phyloP scores from a whole-genome alignment of 2,113 vertebrate genomes.

The Neopipo cinnamomea region DNA sequence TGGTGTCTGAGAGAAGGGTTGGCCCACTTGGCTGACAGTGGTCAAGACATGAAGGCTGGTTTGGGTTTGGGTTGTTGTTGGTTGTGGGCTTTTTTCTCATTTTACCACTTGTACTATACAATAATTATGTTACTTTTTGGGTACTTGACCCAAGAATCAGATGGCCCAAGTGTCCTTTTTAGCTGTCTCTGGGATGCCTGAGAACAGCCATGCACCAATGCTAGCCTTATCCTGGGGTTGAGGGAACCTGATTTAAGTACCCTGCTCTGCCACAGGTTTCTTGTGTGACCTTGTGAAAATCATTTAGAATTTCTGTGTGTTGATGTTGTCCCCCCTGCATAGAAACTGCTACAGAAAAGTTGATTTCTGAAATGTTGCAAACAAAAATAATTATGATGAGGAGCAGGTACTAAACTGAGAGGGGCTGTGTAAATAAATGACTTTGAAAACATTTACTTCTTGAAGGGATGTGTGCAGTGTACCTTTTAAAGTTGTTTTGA shows the following conservation, averaged over 20 bases:
- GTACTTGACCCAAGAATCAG: background rate
- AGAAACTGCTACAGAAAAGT: background rate
- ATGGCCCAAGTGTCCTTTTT: background rate
- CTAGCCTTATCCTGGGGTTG: background rate
- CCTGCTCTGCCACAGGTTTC: background rate
- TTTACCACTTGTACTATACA: background rate
- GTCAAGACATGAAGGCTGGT: background rate
- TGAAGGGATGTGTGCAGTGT: background rate
- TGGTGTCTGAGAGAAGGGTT: background rate
- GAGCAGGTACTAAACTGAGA: background rate
- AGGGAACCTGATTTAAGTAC: background rate
- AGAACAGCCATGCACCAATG: background rate
- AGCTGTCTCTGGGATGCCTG: background rate
- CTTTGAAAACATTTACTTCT: background rate
- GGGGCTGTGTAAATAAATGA: background rate
- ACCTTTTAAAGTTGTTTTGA: background rate
- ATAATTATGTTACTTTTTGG: background rate
- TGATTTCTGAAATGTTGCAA: background rate
- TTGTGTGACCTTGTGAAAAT: background rate
- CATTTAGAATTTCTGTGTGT: background rate
- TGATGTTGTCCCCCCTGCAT: background rate
- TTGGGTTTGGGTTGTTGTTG: background rate
- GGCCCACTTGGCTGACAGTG: background rate
- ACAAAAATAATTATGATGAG: background rate
- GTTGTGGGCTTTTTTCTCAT: background rate